Base-by-base conservation (phyloP, 92 coral and sea anemone genomes). In the Siderastrea siderea region DNA sequence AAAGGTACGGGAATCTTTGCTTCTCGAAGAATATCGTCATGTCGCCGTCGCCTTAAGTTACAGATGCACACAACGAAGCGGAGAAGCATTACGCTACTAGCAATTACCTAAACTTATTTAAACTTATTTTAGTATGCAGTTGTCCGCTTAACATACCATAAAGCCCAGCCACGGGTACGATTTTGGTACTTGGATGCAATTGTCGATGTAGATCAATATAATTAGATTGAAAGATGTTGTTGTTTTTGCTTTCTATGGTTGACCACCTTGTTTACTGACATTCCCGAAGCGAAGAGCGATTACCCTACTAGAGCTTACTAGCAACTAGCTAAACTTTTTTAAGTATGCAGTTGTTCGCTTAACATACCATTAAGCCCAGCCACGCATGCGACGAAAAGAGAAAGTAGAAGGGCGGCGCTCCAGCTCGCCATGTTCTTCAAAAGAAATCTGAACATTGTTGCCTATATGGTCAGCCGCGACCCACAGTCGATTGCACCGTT, bases 11-110 rank as follows among this genome's bases (percentile, higher is more conserved):
- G 71, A 79, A 90, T 50, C 11, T 16, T 1, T 15, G 9, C 63
- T 74, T 71, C 49, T 79, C 87, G 13, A 90, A 58, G 52, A 70
- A 68, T 43, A 90, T 72, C 47, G 68, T 75, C 74, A 90, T 85
- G 47, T 61, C n/a, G n/a, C 65, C 49, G 14, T 66, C 90, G 17
- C 76, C 69, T 46, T 90, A 90, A 8, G 74, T 26, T 26, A 26
- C 38, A 26, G 38, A 26, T 26, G 38, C 38, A 26, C 38, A 26
- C 38, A 26, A 26, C 38, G 38, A 26, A 26, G 38, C 0, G 38
- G 38, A 26, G 38, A 26, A 26, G 38, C 38, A 26, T 26, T 26
- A 26, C 38, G 38, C 38, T 26, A 26, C 38, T 26, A 26, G 38
- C 38, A 26, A 26, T 26, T 26, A 26, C 38, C 38, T 26, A 26